Percentiles rank a stretch among this genome's conserved stretches.
phyloP scores from a whole-genome alignment of 2,888 invertebrate species.

The Drosophila pegasa region DNA sequence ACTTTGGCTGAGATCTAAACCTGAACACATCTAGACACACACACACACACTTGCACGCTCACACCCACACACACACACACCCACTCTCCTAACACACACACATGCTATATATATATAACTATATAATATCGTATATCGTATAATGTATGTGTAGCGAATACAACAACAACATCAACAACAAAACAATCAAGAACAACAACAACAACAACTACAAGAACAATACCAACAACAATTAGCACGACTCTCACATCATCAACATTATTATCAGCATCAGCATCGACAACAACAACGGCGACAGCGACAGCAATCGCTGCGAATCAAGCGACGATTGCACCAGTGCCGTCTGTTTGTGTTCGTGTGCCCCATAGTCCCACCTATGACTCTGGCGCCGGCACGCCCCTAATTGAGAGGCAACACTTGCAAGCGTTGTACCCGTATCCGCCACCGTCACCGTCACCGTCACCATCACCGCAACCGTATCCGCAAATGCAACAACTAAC shows the following conservation, averaged over 20 bases:
- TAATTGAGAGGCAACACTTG: constrained; percentile 60
- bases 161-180: constrained; percentile 69
- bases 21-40: background rate
- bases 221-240: constrained; percentile 70
- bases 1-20: constrained; percentile 4
- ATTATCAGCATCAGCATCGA: constrained; percentile 76
- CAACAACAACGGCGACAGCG: constrained; percentile 70
- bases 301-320: constrained; percentile 68
- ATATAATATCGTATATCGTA: constrained; percentile 41
- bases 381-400: constrained; percentile 81
- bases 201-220: constrained; percentile 42
- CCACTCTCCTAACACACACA: constrained; percentile 13
- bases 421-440: constrained; percentile 66
- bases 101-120: constrained; percentile 17
- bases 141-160: constrained; percentile 57
- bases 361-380: constrained; percentile 85
- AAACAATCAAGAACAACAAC: constrained; percentile 61
- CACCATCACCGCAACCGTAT: constrained; percentile 77
- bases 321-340: constrained; percentile 83
- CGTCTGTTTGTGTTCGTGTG: constrained; percentile 85
- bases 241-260: constrained; percentile 78
- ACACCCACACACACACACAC: background rate
- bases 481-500: constrained; percentile 83
- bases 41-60: constrained; percentile 9
- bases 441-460: constrained; percentile 39